These are phyloP conservation scores for Cichlasoma orientale DNA, from an alignment of 2,797 vertebrate genomes.

Conservation along the genomic window DNA sequence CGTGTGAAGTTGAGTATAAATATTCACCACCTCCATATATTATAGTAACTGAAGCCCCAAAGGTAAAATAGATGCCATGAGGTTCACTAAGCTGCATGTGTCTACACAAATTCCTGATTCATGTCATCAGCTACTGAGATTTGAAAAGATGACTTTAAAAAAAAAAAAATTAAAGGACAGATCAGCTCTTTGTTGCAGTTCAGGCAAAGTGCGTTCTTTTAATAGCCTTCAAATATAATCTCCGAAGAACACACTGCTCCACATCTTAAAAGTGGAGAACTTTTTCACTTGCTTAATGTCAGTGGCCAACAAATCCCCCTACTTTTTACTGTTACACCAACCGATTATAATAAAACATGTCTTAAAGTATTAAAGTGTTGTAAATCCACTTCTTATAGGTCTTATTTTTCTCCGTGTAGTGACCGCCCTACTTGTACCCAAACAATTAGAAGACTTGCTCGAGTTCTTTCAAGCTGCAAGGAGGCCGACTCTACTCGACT, in stretches of 20 bases:
- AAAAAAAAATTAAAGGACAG: conserved; percentile 19
- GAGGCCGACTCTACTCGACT: neutral
- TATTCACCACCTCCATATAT: conserved; percentile 22
- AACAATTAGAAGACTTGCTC: neutral
- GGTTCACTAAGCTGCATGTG: conserved; percentile 9
- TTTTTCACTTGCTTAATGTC: conserved; percentile 16
- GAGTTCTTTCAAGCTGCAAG: neutral
- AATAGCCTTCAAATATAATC: conserved; percentile 50
- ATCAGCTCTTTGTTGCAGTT: conserved; percentile 48
- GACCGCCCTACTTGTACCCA: neutral
- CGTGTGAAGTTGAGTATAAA: conserved; percentile 30
- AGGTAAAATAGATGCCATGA: conserved; percentile 24
- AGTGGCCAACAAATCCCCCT: conserved; percentile 15
- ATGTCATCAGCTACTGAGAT: conserved; percentile 1
- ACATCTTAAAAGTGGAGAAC: conserved; percentile 4
- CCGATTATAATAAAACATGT: conserved; percentile 19
- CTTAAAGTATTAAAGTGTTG: conserved; percentile 16
- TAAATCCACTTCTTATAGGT: neutral
- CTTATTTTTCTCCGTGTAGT: neutral
- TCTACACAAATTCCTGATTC: neutral
- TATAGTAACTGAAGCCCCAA: neutral
- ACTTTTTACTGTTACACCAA: conserved; percentile 6
- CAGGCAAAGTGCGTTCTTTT: conserved; percentile 54
- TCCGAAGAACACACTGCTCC: conserved; percentile 23
- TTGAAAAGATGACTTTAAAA: conserved; percentile 8